A percentile compares a stretch with the other conserved stretches of the same genome.
Conservation (phyloP, 2,797 vertebrate genomes). For the Gephyroberyx darwinii region DNA sequence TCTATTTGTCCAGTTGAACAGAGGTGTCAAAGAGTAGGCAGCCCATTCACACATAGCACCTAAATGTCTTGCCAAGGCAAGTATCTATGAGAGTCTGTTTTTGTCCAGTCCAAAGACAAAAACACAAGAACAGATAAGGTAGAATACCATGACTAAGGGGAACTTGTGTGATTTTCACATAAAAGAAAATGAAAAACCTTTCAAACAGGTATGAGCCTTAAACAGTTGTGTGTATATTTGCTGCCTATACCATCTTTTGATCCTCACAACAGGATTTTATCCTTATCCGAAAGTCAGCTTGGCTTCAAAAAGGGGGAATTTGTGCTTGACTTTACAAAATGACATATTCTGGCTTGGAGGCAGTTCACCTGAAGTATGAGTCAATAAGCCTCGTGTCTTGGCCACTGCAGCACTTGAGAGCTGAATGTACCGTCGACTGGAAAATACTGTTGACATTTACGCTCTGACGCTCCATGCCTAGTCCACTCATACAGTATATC, state of each 20-base stretch:
- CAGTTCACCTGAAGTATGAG: not conserved
- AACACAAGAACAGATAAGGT: too few relatives aligned
- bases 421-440: not conserved
- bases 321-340: not conserved
- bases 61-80: too few relatives aligned
- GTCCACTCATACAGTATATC: conserved; percentile 1
- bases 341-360: not conserved
- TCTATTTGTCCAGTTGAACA: conserved; percentile 1
- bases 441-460: conserved; percentile 46
- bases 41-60: not conserved
- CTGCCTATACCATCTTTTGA: too few relatives aligned
- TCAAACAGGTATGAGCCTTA: too few relatives aligned
- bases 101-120: too few relatives aligned
- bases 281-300: not conserved
- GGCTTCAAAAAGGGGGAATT: not conserved
- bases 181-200: too few relatives aligned
- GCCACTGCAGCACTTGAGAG: not conserved
- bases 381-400: not conserved
- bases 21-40: not conserved
- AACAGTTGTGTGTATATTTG: too few relatives aligned
- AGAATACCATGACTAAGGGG: too few relatives aligned
- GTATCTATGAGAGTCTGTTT: too few relatives aligned
- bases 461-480: not conserved
- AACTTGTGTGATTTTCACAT: too few relatives aligned
- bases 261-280: too few relatives aligned